These are phyloP conservation scores for Meda fulgida DNA, from an alignment of 2,797 vertebrate genomes.

Conservation along the genomic window DNA sequence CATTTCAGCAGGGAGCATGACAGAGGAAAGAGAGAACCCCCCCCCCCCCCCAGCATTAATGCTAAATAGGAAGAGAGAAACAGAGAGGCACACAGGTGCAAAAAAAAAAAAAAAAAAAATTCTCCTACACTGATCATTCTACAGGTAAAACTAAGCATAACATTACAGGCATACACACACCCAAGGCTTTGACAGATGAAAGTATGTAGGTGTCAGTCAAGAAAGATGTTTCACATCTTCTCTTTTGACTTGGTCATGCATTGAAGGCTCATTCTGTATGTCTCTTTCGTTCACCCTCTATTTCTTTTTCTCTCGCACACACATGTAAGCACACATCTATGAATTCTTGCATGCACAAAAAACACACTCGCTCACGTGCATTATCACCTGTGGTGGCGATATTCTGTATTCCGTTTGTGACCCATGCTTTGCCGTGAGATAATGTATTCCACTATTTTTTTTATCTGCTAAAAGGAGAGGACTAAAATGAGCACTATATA, in stretches of 20 bases:
- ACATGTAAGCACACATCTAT: not conserved
- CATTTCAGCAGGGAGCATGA: constrained; percentile 39
- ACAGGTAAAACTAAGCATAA: constrained; percentile 21
- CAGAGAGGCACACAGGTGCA: not conserved
- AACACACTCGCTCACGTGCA: constrained; percentile 17
- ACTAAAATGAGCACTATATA: constrained; percentile 77
- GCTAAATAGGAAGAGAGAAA: constrained; percentile 21
- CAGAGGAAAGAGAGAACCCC: constrained; percentile 28
- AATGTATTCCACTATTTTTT: constrained; percentile 81
- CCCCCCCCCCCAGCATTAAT: constrained; percentile 3
- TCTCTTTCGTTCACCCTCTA: not conserved
- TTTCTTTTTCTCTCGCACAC: not conserved
- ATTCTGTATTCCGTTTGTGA: constrained; percentile 68
- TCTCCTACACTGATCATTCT: constrained; percentile 11
- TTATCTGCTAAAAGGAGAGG: constrained; percentile 81
- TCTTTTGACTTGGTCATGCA: constrained; percentile 3
- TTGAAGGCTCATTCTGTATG: constrained; percentile 2
- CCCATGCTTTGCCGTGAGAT: constrained; percentile 56
- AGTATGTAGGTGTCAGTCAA: constrained; percentile 21
- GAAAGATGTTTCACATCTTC: not conserved
- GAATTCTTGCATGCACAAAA: not conserved
- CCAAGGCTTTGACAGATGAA: constrained; percentile 12
- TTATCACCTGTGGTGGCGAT: constrained; percentile 55
- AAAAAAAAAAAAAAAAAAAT: not conserved
- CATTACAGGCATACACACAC: constrained; percentile 14